Conservation (phyloP, 2,797 vertebrate genomes). For the Arremon brunneinucha region DNA sequence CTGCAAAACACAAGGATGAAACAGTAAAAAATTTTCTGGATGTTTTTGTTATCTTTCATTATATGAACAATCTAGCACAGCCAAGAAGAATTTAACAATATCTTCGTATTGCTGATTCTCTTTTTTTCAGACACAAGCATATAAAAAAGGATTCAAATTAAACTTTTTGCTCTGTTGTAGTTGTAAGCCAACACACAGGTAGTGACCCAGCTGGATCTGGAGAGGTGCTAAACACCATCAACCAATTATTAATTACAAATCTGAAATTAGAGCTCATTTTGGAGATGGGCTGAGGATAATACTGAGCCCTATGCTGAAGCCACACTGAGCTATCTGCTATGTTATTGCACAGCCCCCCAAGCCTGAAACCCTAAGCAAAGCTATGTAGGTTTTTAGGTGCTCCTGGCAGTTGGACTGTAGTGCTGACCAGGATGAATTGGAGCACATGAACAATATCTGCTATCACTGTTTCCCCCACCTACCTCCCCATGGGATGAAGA, state of each 20-base stretch:
- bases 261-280: background rate
- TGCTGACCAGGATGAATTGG: background rate
- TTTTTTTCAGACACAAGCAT: background rate
- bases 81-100: background rate
- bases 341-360: too few relatives aligned
- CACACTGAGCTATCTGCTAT: background rate
- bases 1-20: background rate
- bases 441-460: background rate
- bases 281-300: background rate
- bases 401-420: background rate
- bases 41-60: background rate
- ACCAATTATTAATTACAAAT: background rate
- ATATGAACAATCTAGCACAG: background rate
- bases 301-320: background rate
- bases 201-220: background rate
- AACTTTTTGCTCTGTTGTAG: background rate
- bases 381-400: background rate
- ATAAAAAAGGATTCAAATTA: background rate
- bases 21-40: background rate
- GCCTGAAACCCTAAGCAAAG: background rate
- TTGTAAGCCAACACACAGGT: background rate
- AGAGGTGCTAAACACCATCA: background rate
- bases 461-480: background rate
- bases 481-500: background rate
- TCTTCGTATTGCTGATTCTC: background rate